Percentiles rank a stretch among this genome's conserved stretches.
phyloP scores from a whole-genome alignment of 2,888 invertebrate species.

The Arrhopalites spinosus region DNA sequence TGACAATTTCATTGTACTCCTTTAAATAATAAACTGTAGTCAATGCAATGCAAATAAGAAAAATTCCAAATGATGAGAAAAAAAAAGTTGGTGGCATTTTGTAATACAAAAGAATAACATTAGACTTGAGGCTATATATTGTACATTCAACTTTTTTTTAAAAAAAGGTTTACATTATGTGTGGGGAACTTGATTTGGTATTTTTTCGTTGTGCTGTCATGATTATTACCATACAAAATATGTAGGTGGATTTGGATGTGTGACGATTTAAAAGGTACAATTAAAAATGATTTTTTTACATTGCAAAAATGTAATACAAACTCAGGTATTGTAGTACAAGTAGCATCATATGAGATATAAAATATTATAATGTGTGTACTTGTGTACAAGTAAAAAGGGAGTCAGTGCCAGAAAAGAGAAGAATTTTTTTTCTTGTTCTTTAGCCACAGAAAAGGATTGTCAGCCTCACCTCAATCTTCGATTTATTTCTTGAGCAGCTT shows the following conservation, averaged over 20 bases:
- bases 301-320: no score
- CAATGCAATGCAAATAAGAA: background rate
- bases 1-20: no score
- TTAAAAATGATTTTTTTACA: background rate
- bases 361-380: background rate
- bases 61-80: background rate
- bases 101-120: background rate
- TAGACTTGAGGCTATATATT: background rate
- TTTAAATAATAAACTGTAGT: no score
- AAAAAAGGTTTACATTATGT: background rate
- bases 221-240: background rate
- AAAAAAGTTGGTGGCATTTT: background rate
- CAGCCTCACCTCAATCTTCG: conserved; percentile 4
- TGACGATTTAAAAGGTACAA: background rate
- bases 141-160: background rate
- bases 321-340: no score
- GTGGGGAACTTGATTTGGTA: background rate
- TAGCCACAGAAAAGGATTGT: no score
- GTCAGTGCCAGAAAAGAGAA: no score
- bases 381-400: background rate
- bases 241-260: conserved; percentile 1
- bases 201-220: background rate
- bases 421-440: no score
- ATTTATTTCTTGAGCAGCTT: background rate
- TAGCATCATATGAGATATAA: background rate